Evolutionary conservation across 2,888 invertebrate genomes (phyloP).

Genomic region (Stomorhina lunata): DNA sequence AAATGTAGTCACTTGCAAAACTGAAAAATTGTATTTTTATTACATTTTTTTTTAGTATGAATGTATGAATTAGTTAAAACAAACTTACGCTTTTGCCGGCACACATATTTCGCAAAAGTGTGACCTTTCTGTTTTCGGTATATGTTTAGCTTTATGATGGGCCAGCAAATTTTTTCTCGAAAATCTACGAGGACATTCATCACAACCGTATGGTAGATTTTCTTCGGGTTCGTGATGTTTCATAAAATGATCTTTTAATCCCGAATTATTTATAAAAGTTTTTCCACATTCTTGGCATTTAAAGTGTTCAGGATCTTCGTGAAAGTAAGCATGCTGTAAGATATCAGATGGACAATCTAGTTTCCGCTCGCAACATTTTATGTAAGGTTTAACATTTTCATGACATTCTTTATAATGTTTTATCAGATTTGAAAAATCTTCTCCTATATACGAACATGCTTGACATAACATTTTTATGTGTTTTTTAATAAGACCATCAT

Average conservation of each 20-base stretch:
- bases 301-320: conserved; percentile 78
- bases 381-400: conserved; percentile 72
- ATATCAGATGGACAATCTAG: conserved; percentile 76
- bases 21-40: too few species aligned
- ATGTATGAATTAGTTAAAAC: neutral
- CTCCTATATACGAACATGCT: conserved; percentile 73
- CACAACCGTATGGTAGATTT: conserved; percentile 76
- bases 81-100: conserved; percentile 72
- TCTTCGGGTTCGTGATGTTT: conserved; percentile 76
- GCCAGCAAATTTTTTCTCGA: conserved; percentile 75
- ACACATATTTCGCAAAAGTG: conserved; percentile 71
- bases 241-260: conserved; percentile 76
- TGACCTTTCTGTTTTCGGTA: conserved; percentile 72
- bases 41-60: neutral
- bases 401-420: conserved; percentile 76
- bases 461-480: conserved; percentile 78
- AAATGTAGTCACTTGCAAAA: conserved; percentile 76
- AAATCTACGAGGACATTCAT: conserved; percentile 77
- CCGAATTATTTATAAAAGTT: conserved; percentile 76
- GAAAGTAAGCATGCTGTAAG: conserved; percentile 78
- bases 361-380: conserved; percentile 78
- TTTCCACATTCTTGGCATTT: conserved; percentile 78
- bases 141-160: conserved; percentile 76
- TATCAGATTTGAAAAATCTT: conserved; percentile 75
- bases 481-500: conserved; percentile 75